phyloP scores from a whole-genome alignment of 2,113 vertebrate species.

The Mesitornis unicolor region DNA sequence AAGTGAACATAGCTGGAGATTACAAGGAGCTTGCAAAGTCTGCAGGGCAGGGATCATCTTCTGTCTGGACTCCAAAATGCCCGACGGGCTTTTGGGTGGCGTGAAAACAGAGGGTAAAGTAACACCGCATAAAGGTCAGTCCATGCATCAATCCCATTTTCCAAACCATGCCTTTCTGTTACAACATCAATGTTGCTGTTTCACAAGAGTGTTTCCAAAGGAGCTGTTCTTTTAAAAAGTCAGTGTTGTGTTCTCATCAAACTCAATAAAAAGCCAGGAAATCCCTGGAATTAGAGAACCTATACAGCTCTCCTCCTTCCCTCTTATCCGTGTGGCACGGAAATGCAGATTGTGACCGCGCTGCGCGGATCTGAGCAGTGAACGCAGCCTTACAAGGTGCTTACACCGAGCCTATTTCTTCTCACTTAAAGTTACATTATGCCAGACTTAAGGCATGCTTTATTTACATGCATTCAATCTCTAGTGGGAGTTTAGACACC shows the following conservation, averaged over 20 bases:
- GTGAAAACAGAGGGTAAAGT: constrained; percentile 7
- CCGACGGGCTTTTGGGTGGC: constrained; percentile 19
- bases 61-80: constrained; percentile 1
- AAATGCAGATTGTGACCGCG: constrained; percentile 41
- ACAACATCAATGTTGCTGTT: background rate
- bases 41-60: constrained; percentile 8
- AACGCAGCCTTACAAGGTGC: constrained; percentile 32
- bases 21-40: background rate
- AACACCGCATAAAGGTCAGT: constrained; percentile 19
- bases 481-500: constrained; percentile 69
- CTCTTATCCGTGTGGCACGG: constrained; percentile 19
- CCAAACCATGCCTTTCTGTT: background rate
- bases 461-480: constrained; percentile 62
- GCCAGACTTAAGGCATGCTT: constrained; percentile 63
- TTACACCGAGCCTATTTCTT: constrained; percentile 49
- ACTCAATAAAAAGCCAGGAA: constrained; percentile 43
- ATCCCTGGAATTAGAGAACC: constrained; percentile 40
- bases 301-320: constrained; percentile 20
- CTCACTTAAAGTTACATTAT: constrained; percentile 66
- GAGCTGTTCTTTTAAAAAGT: background rate
- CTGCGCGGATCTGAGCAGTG: constrained; percentile 2
- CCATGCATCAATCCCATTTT: constrained; percentile 2
- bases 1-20: background rate
- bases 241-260: background rate
- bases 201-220: background rate